Evolutionary conservation across 1,140 invertebrate genomes (phyloP).

Genomic region (Papilio aristodemus): DNA sequence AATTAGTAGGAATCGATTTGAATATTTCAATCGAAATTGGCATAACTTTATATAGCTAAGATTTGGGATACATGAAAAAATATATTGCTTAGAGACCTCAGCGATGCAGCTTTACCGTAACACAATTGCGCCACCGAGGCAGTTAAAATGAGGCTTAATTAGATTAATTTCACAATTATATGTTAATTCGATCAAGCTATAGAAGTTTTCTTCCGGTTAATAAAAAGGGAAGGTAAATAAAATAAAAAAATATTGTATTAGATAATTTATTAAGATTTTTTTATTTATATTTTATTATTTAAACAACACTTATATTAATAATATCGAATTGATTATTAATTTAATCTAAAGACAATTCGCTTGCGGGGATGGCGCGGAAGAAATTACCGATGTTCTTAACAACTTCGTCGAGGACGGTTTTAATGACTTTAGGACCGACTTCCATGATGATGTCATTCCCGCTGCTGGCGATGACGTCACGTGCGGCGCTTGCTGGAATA

Average conservation of each 20-base stretch:
- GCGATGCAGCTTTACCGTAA: too few species aligned
- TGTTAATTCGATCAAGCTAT: too few species aligned
- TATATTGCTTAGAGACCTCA: too few species aligned
- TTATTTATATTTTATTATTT: not conserved
- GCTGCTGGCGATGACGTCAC: slow-evolving; percentile 42
- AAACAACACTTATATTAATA: not conserved
- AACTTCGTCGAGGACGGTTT: slow-evolving; percentile 35
- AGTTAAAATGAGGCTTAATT: too few species aligned
- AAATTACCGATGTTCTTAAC: slow-evolving; percentile 40
- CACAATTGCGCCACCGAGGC: too few species aligned
- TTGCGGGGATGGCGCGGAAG: slow-evolving; percentile 41
- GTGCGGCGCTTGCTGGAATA: slow-evolving; percentile 46
- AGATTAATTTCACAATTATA: too few species aligned
- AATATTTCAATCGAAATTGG: too few species aligned
- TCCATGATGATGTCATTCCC: slow-evolving; percentile 50
- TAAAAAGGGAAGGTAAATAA: not conserved
- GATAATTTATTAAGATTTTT: not conserved
- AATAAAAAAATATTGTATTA: not conserved
- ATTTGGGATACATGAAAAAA: too few species aligned
- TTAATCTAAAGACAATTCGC: slow-evolving; percentile 43
- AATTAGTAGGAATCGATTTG: too few species aligned
- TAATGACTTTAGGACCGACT: slow-evolving; percentile 44
- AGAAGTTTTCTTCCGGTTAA: too few species aligned
- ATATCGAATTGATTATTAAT: not conserved
- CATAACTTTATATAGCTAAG: too few species aligned